These are phyloP conservation scores for Dipodomys stephensi DNA, from an alignment of 2,113 vertebrate species.

Conservation along the genomic window DNA sequence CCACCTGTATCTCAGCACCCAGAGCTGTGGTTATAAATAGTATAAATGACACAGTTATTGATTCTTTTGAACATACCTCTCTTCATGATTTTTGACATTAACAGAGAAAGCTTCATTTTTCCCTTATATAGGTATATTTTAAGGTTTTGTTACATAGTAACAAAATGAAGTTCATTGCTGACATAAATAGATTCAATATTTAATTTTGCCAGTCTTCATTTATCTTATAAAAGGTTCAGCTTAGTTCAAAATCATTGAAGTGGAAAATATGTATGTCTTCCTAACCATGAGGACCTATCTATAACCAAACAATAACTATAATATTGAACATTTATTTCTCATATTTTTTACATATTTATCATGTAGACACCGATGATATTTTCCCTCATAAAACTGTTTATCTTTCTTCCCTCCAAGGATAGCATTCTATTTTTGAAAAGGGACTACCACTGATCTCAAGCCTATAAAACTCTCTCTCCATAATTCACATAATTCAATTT, in stretches of 20 bases:
- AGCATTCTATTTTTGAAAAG: background rate
- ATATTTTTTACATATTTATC: background rate
- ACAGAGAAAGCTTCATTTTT: constrained; percentile 43
- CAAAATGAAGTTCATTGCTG: background rate
- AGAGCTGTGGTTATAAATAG: constrained; percentile 57
- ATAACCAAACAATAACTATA: background rate
- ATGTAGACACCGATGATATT: background rate
- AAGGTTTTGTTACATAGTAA: background rate
- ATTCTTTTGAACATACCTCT: background rate
- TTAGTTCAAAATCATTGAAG: background rate
- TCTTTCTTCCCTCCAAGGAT: background rate
- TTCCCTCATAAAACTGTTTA: background rate
- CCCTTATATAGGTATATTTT: background rate
- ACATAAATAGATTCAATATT: background rate
- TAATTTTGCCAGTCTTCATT: background rate
- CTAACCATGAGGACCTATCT: background rate
- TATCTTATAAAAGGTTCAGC: background rate
- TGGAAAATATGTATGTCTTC: background rate
- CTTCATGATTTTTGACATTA: constrained; percentile 67
- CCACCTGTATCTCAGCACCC: constrained; percentile 14
- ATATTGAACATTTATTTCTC: background rate
- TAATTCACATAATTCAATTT: background rate
- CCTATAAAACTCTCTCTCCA: background rate
- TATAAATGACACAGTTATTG: background rate
- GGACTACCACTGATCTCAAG: too few species aligned